A percentile compares a stretch with the other conserved stretches of the same genome.
These are phyloP conservation scores for Pachliopta kotzebuea DNA, from an alignment of 2,888 invertebrate species.

Conservation along the genomic window DNA sequence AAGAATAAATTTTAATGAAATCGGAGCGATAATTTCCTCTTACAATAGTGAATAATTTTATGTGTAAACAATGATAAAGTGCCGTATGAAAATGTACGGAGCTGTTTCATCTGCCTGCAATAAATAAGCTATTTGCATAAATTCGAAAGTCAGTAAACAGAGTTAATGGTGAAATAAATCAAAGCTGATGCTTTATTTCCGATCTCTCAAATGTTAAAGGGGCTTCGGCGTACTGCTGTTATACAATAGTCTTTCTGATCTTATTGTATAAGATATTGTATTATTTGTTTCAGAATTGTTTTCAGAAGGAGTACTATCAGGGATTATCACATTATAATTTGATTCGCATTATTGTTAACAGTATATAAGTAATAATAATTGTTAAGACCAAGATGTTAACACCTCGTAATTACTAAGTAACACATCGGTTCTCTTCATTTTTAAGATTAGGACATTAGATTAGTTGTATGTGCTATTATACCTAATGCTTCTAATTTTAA, in stretches of 20 bases:
- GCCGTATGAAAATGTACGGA: background rate
- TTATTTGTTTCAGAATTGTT: background rate
- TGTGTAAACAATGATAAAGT: slow-evolving; percentile 3
- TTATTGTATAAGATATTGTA: background rate
- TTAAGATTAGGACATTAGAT: too few species aligned
- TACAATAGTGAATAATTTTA: slow-evolving; percentile 7
- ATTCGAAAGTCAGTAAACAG: slow-evolving; percentile 13
- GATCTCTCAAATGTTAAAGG: slow-evolving; percentile 3
- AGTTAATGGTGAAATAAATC: slow-evolving; percentile 16
- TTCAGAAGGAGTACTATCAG: background rate
- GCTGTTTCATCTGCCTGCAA: background rate
- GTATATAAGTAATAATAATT: too few species aligned
- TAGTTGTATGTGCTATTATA: too few species aligned
- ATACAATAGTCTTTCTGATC: background rate
- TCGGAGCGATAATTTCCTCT: background rate
- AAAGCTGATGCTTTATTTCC: slow-evolving; percentile 14
- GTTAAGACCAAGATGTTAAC: too few species aligned
- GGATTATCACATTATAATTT: background rate
- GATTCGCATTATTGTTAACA: too few species aligned
- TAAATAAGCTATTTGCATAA: slow-evolving; percentile 17
- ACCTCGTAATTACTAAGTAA: too few species aligned
- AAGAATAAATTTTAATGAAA: slow-evolving; percentile 1
- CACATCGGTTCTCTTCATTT: too few species aligned
- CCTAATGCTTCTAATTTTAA: too few species aligned
- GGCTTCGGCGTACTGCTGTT: background rate